A percentile compares a stretch with the other conserved stretches of the same genome.
phyloP scores from a whole-genome alignment of 1,140 invertebrate species.

The Caligus rogercresseyi region DNA sequence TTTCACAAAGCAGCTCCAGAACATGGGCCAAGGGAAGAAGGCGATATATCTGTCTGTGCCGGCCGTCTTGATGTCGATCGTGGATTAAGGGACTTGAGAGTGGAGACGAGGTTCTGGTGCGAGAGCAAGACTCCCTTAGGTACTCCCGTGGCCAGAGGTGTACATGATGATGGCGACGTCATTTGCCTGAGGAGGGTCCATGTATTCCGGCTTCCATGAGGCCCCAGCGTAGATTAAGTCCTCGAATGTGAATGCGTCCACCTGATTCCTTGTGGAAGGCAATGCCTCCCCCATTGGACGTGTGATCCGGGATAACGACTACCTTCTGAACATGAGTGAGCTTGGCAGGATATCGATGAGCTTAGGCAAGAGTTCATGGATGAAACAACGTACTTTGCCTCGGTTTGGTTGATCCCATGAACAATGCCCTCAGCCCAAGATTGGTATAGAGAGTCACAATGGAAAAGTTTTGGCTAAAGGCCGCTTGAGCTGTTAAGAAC shows the following conservation, averaged over 20 bases:
- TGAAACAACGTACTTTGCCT: conserved; percentile 23
- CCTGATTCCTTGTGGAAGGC: neutral
- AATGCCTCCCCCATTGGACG: neutral
- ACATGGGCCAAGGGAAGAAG: conserved; percentile 27
- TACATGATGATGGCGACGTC: conserved; percentile 33
- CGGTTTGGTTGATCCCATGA: conserved; percentile 24
- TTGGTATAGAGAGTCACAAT: conserved; percentile 25
- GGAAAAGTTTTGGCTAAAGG: conserved; percentile 26
- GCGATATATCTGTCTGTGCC: conserved; percentile 26
- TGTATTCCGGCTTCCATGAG: neutral
- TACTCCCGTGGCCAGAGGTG: conserved; percentile 36
- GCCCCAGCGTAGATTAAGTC: neutral
- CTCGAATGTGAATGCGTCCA: neutral
- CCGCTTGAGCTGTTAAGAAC: conserved; percentile 33
- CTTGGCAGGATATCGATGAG: conserved; percentile 21
- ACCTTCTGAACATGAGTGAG: conserved; percentile 19
- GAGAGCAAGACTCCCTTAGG: conserved; percentile 43
- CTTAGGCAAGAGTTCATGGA: conserved; percentile 23
- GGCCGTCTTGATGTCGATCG: neutral
- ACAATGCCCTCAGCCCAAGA: conserved; percentile 22
- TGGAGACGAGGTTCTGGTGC: conserved; percentile 23
- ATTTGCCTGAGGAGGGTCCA: conserved; percentile 9
- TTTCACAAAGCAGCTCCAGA: conserved; percentile 25
- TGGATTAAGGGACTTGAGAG: conserved; percentile 17
- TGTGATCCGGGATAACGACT: neutral